phyloP scores from a whole-genome alignment of 2,797 vertebrate species.

The Allobates femoralis region DNA sequence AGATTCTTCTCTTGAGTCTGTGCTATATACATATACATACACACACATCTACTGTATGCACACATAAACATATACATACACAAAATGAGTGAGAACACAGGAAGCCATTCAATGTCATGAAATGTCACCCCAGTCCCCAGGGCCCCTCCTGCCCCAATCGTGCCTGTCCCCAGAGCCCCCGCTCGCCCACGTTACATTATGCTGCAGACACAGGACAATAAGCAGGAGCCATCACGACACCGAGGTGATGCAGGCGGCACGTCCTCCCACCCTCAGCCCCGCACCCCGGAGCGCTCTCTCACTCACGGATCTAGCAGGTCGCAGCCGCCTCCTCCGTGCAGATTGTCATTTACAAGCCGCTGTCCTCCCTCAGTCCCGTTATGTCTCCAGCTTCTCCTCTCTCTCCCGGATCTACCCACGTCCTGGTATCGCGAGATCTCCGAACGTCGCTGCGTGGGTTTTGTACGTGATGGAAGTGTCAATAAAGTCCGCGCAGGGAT shows the following conservation, averaged over 20 bases:
- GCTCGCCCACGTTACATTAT: background rate
- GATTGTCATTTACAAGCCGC: background rate
- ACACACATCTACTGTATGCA: too few relatives aligned
- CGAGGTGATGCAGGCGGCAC: background rate
- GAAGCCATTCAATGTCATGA: slow-evolving; percentile 27
- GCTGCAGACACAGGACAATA: background rate
- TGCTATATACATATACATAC: too few relatives aligned
- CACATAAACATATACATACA: too few relatives aligned
- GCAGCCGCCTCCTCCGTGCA: background rate
- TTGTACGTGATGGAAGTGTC: background rate
- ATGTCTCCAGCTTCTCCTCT: background rate
- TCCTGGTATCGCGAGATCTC: slow-evolving; percentile 25
- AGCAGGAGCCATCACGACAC: background rate
- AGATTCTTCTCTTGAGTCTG: too few relatives aligned
- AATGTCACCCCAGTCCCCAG: background rate
- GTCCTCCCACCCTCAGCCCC: background rate
- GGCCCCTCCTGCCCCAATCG: background rate
- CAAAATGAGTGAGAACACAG: background rate
- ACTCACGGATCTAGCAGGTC: background rate
- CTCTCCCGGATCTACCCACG: slow-evolving; percentile 11
- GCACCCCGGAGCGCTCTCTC: background rate
- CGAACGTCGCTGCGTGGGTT: background rate
- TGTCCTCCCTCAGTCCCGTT: background rate
- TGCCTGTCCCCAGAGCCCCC: background rate
- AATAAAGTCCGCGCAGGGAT: slow-evolving; percentile 25